phyloP scores from a whole-genome alignment of 1,140 invertebrate genomes.

The Trachelipus rathkii region DNA sequence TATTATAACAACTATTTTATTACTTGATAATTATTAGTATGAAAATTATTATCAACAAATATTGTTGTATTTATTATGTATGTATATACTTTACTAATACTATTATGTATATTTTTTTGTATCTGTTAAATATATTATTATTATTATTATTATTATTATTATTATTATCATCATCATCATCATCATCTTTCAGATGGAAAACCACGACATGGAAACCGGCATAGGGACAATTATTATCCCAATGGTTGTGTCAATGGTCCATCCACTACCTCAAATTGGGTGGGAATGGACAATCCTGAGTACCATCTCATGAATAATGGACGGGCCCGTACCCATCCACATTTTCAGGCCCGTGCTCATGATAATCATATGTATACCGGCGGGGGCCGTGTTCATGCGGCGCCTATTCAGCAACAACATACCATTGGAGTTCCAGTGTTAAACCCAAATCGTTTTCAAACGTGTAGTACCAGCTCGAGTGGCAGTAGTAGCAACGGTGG shows the following conservation, averaged over 20 bases:
- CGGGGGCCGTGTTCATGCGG: constrained; percentile 9
- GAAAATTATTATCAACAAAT: too few relatives aligned
- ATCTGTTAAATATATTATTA: too few relatives aligned
- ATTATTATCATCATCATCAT: too few relatives aligned
- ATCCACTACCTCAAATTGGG: constrained; percentile 46
- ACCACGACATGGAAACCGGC: constrained; percentile 9
- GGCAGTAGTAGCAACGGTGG: constrained; percentile 21
- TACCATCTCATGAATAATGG: constrained; percentile 67
- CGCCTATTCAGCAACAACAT: constrained; percentile 18
- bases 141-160: too few relatives aligned
- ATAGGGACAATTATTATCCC: constrained; percentile 14
- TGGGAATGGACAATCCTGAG: constrained; percentile 83
- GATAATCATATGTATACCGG: constrained; percentile 22
- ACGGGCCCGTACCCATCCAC: constrained; percentile 25
- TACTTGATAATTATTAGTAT: too few relatives aligned
- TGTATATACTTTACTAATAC: too few relatives aligned
- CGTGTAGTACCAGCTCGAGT: constrained; percentile 30
- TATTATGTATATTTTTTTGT: too few relatives aligned
- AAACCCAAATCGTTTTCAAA: constrained; percentile 22
- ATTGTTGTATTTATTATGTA: too few relatives aligned
- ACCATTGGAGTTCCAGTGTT: constrained; percentile 37
- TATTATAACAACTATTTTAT: too few relatives aligned
- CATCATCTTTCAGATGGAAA: constrained; percentile 31
- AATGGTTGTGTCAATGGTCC: constrained; percentile 15
- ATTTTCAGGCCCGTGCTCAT: constrained; percentile 22